Conservation (phyloP, 2,797 vertebrate species). For the Enteromius thamalakanensis region DNA sequence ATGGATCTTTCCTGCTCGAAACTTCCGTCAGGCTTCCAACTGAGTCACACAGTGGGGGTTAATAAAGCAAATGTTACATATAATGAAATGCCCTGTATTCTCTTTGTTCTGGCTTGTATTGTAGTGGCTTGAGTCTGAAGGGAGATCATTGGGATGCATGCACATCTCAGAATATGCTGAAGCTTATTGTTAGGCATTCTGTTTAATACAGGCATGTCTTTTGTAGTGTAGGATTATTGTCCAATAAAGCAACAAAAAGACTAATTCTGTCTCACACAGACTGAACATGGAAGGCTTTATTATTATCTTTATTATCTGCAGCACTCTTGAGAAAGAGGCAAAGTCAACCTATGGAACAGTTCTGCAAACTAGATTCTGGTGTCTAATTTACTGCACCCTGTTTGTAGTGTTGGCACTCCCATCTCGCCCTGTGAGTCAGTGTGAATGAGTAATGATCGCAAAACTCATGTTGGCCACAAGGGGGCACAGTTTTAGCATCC, state of each 20-base stretch:
- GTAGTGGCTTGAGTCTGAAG: conserved; percentile 23
- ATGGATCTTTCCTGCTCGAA: conserved; percentile 38
- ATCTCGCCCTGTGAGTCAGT: not conserved
- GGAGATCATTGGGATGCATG: conserved; percentile 10
- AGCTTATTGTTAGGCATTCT: conserved; percentile 29
- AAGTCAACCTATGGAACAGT: not conserved
- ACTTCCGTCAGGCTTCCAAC: conserved; percentile 35
- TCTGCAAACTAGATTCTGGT: not conserved
- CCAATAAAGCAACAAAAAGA: conserved; percentile 1
- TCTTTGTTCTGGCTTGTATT: conserved; percentile 28
- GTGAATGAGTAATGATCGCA: conserved; percentile 8
- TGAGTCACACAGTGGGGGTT: conserved; percentile 46
- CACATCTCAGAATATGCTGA: conserved; percentile 23
- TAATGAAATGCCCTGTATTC: conserved; percentile 37
- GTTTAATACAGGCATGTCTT: conserved; percentile 15
- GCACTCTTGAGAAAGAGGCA: not conserved
- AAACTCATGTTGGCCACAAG: conserved; percentile 41
- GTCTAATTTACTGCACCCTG: not conserved
- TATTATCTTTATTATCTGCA: not conserved
- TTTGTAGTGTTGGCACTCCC: not conserved
- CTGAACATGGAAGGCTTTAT: not conserved
- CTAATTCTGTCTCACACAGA: not conserved
- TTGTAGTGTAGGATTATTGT: not conserved
- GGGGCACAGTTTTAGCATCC: conserved; percentile 52
- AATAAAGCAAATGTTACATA: conserved; percentile 42